Evolutionary conservation across 2,888 invertebrate genomes (phyloP), one percentile per base, ranked within the genome.

Genomic region (Trichacis sp.): DNA sequence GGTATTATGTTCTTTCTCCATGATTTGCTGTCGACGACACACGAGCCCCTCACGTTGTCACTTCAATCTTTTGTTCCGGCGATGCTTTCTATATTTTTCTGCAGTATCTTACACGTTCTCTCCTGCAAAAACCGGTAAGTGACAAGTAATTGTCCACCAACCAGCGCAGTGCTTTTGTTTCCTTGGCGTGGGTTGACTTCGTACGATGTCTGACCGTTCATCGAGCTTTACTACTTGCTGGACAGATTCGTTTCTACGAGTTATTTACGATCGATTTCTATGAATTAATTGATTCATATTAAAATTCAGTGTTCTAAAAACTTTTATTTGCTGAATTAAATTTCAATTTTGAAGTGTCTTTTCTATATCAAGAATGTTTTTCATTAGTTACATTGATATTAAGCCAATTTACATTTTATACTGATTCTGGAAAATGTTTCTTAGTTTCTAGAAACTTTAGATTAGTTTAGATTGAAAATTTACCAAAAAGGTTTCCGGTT

Each of bases 141-240:
- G 79, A 69, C 73, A 75, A 76, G 80, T 80, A 81, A 80, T 78
- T 75, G 78, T 72, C 77, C 64, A 64, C 52, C 71, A 52, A 67
- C 64, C 69, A 64, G 67, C 68, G 69, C 57, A 70, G 69, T 70
- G 72, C 72, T 72, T 79, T 77, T 78, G 76, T 81, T 79, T 77
- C 64, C 64, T 54, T 45, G 43, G 64, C 75, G 80, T 81, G 78
- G 81, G 79, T 79, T 70, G 71, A 60, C 29, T 42, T 52, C 56
- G 51, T 59, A 59, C 64, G 66, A 57, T 55, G 72, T 64, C 69
- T 62, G 73, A 73, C 72, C 72, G 55, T 70, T 65, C 69, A 68
- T 54, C 57, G 59, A 54, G 64, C 57, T 51, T 56, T 70, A 69
- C 76, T 71, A 73, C 76, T 74, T 68, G 64, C 17, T 15, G n/a